phyloP scores from a whole-genome alignment of 1,140 invertebrate genomes.

The Drosophila bocqueti region DNA sequence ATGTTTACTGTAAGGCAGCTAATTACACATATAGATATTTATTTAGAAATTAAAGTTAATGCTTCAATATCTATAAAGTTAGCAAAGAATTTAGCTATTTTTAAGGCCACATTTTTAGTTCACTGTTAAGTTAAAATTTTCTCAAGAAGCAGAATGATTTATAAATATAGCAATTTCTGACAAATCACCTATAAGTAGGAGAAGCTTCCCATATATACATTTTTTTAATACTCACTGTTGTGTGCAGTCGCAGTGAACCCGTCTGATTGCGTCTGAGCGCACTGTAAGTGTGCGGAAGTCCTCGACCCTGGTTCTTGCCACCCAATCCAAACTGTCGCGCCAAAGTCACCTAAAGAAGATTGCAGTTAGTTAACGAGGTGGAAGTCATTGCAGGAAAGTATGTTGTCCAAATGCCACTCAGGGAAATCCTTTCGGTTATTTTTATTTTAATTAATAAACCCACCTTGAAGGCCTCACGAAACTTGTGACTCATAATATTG shows the following conservation, averaged over 20 bases:
- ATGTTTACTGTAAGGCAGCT: neutral
- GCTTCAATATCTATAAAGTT: neutral
- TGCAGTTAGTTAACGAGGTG: too few species aligned
- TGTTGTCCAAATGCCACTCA: neutral
- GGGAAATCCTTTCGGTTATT: neutral
- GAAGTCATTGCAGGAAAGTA: neutral
- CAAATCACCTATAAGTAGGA: neutral
- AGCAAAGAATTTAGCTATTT: neutral
- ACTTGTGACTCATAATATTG: constrained; percentile 95
- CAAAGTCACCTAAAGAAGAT: constrained; percentile 57
- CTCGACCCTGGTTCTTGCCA: constrained; percentile 54
- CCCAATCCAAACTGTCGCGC: constrained; percentile 67
- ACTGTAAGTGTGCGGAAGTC: constrained; percentile 72
- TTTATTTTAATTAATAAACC: constrained; percentile 33
- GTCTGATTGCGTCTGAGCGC: constrained; percentile 69
- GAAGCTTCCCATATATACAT: neutral
- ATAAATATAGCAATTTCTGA: neutral
- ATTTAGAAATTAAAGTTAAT: neutral
- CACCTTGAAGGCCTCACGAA: constrained; percentile 93
- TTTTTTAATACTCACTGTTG: constrained; percentile 57
- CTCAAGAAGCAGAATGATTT: neutral
- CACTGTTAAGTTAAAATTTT: neutral
- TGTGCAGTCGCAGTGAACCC: constrained; percentile 70
- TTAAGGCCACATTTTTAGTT: neutral
- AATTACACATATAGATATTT: neutral